Evolutionary conservation across 2,797 vertebrate species (phyloP).

Genomic region (Remorina albescens): DNA sequence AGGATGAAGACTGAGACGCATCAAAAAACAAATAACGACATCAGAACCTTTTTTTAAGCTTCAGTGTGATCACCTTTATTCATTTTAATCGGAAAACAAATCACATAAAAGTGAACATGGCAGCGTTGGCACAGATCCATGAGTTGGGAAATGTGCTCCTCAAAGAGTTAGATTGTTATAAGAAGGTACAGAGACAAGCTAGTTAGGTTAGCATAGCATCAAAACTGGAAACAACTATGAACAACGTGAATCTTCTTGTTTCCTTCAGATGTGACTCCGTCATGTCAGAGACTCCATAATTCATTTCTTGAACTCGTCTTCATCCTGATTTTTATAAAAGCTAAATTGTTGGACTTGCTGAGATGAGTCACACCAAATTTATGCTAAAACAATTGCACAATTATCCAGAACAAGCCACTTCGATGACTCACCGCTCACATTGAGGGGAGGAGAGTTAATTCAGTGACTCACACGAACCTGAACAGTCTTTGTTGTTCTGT

Average conservation of each 20-base stretch:
- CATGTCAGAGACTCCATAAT: no score
- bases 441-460: not conserved
- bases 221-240: no score
- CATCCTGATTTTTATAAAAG: not conserved
- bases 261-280: no score
- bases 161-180: no score
- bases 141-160: no score
- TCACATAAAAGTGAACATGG: no score
- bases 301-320: no score
- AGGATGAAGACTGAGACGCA: not conserved
- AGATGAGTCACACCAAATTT: constrained; percentile 36
- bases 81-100: no score
- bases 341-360: not conserved
- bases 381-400: constrained; percentile 55
- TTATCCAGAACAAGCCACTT: constrained; percentile 37
- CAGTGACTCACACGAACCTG: not conserved
- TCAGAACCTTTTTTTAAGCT: not conserved
- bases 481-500: not conserved
- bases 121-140: no score
- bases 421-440: constrained; percentile 29
- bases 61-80: not conserved
- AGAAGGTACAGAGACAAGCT: no score
- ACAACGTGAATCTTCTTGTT: no score
- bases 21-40: not conserved
- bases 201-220: no score